Conservation (phyloP, 2,113 vertebrate species). For the Platichthys stellatus region DNA sequence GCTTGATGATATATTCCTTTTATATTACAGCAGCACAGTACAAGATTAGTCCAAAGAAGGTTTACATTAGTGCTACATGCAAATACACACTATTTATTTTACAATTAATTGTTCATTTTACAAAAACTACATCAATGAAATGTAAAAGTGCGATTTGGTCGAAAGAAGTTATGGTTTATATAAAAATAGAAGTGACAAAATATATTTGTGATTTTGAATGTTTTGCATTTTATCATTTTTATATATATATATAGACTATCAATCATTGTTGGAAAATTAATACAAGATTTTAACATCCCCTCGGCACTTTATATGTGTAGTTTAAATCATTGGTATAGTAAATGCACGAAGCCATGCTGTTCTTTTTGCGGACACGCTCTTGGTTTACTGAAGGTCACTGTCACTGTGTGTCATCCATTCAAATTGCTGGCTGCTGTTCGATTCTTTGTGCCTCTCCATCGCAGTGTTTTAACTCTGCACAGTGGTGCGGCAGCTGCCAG, state of each 20-base stretch:
- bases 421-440: constrained; percentile 26
- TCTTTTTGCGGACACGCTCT: constrained; percentile 4
- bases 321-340: too few relatives aligned
- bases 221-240: too few relatives aligned
- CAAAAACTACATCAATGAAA: too few relatives aligned
- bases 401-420: constrained; percentile 13
- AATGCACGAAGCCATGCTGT: constrained; percentile 2
- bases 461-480: constrained; percentile 20
- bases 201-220: too few relatives aligned
- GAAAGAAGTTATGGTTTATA: too few relatives aligned
- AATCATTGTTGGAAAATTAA: too few relatives aligned
- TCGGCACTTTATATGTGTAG: too few relatives aligned
- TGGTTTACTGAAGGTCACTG: neutral
- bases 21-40: neutral
- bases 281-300: too few relatives aligned
- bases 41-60: neutral
- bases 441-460: constrained; percentile 29
- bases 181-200: too few relatives aligned
- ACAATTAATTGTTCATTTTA: too few relatives aligned
- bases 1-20: neutral
- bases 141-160: too few relatives aligned
- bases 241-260: too few relatives aligned
- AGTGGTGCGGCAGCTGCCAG: neutral
- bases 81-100: neutral
- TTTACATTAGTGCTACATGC: neutral